Conservation (phyloP, 2,888 invertebrate species). For the Frankliniella fusca region DNA sequence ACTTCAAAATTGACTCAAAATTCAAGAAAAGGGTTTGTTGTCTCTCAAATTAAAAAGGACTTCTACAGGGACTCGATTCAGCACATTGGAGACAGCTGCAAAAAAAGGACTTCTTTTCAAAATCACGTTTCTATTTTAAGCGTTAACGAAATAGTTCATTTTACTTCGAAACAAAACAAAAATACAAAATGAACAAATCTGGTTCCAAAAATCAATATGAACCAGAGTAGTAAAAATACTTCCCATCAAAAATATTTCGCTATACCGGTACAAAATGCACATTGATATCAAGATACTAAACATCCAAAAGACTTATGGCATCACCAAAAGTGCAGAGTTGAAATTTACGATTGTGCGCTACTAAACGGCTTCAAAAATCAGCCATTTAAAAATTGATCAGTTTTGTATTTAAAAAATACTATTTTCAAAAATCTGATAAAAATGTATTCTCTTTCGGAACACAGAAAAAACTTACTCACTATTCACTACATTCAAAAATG, state of each 20-base stretch:
- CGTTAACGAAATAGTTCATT: background rate
- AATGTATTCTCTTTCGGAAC: background rate
- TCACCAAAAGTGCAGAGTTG: slow-evolving; percentile 14
- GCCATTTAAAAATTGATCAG: background rate
- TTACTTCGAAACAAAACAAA: slow-evolving; percentile 18
- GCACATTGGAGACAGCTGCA: too few species aligned
- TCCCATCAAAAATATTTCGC: background rate
- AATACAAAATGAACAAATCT: slow-evolving; percentile 25
- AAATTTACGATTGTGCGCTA: background rate
- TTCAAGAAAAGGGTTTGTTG: too few species aligned
- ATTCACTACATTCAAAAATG: background rate
- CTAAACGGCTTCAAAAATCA: background rate
- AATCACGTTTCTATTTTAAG: too few species aligned
- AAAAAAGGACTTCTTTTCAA: too few species aligned
- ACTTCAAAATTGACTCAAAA: too few species aligned
- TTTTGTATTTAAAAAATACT: background rate
- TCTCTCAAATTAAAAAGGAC: too few species aligned
- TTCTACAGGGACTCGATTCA: too few species aligned
- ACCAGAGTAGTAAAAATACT: slow-evolving; percentile 11
- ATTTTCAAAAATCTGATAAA: background rate
- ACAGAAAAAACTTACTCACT: slow-evolving; percentile 9
- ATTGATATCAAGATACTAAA: slow-evolving; percentile 11
- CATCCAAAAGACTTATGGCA: slow-evolving; percentile 17
- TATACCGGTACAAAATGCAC: slow-evolving; percentile 19
- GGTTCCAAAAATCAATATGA: slow-evolving; percentile 25